Evolutionary conservation across 2,888 invertebrate genomes (phyloP).

Genomic region (Horisme vitalbata): DNA sequence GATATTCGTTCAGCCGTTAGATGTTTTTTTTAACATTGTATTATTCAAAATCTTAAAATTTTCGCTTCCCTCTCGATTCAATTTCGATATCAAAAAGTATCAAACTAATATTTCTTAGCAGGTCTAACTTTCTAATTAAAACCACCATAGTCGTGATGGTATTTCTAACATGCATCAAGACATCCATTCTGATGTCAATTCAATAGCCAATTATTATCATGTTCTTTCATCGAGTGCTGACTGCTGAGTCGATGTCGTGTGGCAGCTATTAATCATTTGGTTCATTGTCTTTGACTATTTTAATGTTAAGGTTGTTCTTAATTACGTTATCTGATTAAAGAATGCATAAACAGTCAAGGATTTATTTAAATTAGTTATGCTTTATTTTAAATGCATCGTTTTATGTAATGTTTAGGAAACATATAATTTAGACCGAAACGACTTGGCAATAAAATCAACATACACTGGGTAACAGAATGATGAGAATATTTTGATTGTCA

Average conservation of each 20-base stretch:
- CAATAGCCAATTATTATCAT: conserved; percentile 24
- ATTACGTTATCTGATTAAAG: conserved; percentile 23
- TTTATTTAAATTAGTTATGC: background rate
- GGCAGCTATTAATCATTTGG: conserved; percentile 37
- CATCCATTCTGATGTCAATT: conserved; percentile 25
- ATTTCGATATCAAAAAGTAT: background rate
- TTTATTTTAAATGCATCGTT: background rate
- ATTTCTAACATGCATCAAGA: conserved; percentile 23
- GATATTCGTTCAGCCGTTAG: too few species aligned
- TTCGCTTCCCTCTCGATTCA: too few species aligned
- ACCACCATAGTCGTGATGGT: conserved; percentile 22
- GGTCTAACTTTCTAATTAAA: conserved; percentile 24
- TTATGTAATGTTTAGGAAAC: too few species aligned
- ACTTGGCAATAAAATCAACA: too few species aligned
- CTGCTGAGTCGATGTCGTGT: conserved; percentile 17
- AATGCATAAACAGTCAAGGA: background rate
- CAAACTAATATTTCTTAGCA: background rate
- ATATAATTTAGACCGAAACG: too few species aligned
- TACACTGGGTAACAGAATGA: too few species aligned
- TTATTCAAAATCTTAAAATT: too few species aligned
- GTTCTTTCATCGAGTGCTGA: conserved; percentile 19
- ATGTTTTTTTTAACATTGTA: too few species aligned
- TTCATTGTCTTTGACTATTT: conserved; percentile 35
- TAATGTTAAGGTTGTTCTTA: conserved; percentile 25
- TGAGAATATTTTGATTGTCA: too few species aligned